A percentile compares a stretch with the other conserved stretches of the same genome.
Conservation (phyloP, 2,113 vertebrate species). For the Nannobrachium achirus region DNA sequence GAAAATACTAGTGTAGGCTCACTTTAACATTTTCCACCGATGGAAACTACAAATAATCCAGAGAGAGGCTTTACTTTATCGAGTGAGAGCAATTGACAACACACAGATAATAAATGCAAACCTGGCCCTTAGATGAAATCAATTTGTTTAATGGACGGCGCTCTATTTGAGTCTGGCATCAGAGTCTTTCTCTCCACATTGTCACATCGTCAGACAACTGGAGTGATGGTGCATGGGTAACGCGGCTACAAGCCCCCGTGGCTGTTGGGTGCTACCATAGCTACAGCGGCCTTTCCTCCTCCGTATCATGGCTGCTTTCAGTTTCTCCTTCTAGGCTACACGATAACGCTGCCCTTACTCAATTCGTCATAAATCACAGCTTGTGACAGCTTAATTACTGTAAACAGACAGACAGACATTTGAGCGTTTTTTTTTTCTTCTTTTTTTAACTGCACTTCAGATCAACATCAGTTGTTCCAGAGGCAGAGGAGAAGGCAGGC, state of each 20-base stretch:
- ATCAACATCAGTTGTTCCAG: slow-evolving; percentile 72
- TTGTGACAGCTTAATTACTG: slow-evolving; percentile 81
- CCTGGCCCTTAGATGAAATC: too few species aligned
- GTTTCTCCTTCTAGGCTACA: slow-evolving; percentile 33
- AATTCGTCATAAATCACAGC: slow-evolving; percentile 78
- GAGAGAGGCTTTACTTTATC: too few species aligned
- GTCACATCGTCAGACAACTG: slow-evolving; percentile 36
- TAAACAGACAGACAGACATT: slow-evolving; percentile 76
- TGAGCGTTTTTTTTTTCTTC: slow-evolving; percentile 53
- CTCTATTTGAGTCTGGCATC: slow-evolving; percentile 24
- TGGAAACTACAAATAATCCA: too few species aligned
- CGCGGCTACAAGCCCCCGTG: slow-evolving; percentile 56
- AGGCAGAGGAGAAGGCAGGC: slow-evolving; percentile 53
- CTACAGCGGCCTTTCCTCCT: background rate
- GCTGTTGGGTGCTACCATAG: slow-evolving; percentile 33
- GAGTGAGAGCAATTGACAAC: too few species aligned
- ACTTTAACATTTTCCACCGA: too few species aligned
- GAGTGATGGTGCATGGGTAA: slow-evolving; percentile 17
- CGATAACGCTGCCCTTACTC: slow-evolving; percentile 76
- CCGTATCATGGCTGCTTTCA: background rate
- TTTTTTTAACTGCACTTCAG: slow-evolving; percentile 18
- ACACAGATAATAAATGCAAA: too few species aligned
- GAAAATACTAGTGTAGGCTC: too few species aligned
- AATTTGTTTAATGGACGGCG: background rate
- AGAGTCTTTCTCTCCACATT: slow-evolving; percentile 28